Evolutionary conservation across 2,113 vertebrate species (phyloP).

Genomic region (Gila orcuttii): DNA sequence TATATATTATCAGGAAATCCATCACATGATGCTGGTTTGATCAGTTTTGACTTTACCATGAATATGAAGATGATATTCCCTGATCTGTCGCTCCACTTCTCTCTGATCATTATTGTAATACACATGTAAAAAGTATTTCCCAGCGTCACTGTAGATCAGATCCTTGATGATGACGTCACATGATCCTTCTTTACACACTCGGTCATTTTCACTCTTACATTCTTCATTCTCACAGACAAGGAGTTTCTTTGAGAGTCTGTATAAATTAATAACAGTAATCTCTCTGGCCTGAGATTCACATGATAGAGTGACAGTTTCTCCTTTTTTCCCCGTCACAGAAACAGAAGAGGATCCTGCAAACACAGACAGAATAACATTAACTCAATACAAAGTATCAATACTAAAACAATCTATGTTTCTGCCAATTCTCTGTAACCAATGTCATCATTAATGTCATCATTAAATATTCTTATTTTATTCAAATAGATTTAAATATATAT

Average conservation of each 20-base stretch:
- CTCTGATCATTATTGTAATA: too few species aligned
- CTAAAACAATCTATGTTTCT: background rate
- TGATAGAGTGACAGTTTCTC: background rate
- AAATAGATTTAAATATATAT: background rate
- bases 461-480: background rate
- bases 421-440: background rate
- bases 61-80: too few species aligned
- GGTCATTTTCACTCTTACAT: background rate
- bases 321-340: background rate
- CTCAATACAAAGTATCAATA: background rate
- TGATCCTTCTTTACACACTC: too few species aligned
- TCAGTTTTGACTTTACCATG: too few species aligned
- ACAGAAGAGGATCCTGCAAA: background rate
- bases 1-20: too few species aligned
- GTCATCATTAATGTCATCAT: too few species aligned
- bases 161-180: too few species aligned
- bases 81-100: too few species aligned
- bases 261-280: background rate
- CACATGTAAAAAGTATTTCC: too few species aligned
- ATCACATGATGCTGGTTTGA: too few species aligned
- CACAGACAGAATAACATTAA: background rate
- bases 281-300: background rate
- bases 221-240: background rate
- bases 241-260: too few species aligned
- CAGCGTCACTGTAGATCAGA: too few species aligned